Evolutionary conservation across 1,140 invertebrate genomes (phyloP).

Genomic region (Neodiprion pinetum): DNA sequence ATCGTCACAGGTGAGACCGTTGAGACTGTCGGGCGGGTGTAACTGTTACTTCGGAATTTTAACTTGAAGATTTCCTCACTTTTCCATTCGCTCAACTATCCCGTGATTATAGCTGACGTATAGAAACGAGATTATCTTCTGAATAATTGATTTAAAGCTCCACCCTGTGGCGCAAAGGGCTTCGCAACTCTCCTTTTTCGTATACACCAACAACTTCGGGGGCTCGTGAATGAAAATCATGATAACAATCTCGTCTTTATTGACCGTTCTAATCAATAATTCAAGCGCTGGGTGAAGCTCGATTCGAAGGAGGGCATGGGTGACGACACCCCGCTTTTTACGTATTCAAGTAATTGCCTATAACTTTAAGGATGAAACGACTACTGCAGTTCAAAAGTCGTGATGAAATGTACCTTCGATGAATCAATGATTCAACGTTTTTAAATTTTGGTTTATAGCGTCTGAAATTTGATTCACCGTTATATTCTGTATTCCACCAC

Average conservation of each 20-base stretch:
- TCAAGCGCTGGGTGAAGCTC: not conserved
- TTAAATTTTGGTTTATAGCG: too few relatives aligned
- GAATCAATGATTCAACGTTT: too few relatives aligned
- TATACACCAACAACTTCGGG: not conserved
- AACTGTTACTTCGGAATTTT: not conserved
- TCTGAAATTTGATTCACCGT: too few relatives aligned
- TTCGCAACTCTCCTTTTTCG: not conserved
- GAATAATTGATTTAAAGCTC: not conserved
- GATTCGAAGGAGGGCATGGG: not conserved
- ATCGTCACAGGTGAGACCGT: too few relatives aligned
- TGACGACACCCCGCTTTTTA: not conserved
- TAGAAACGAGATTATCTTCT: slow-evolving; percentile 19
- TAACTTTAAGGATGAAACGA: too few relatives aligned
- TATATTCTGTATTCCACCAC: too few relatives aligned
- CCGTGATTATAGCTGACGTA: slow-evolving; percentile 25
- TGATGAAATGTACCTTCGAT: too few relatives aligned
- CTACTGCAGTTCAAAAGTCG: too few relatives aligned
- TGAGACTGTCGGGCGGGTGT: too few relatives aligned
- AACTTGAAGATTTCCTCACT: slow-evolving; percentile 9
- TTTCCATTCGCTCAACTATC: slow-evolving; percentile 11
- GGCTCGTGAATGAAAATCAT: not conserved
- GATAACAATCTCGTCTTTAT: not conserved
- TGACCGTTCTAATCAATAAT: not conserved
- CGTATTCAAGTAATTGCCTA: too few relatives aligned
- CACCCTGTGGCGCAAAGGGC: not conserved